Conservation (phyloP, 2,797 vertebrate species). For the Fratercula arctica region DNA sequence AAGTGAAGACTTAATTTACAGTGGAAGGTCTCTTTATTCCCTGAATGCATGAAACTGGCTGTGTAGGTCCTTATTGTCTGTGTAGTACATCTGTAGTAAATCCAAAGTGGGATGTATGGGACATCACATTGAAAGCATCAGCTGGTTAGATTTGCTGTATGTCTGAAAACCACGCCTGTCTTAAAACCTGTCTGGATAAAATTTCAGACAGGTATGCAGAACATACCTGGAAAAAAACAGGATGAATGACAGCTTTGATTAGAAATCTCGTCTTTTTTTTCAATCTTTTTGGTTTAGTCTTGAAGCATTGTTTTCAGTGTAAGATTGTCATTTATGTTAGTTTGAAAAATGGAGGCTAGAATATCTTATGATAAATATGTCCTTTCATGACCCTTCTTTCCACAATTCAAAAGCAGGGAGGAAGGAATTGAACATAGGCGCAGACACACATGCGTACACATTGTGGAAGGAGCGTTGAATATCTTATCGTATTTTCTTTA, state of each 20-base stretch:
- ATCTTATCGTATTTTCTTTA: not conserved
- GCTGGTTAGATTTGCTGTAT: not conserved
- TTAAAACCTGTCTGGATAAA: not conserved
- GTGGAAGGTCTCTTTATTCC: not conserved
- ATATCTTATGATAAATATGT: not conserved
- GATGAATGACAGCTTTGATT: not conserved
- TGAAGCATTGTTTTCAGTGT: not conserved
- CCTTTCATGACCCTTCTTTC: not conserved
- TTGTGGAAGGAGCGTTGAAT: not conserved
- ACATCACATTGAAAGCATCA: not conserved
- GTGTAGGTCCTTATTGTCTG: not conserved
- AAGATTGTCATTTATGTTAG: not conserved
- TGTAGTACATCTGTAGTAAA: not conserved
- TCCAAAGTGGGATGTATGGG: not conserved
- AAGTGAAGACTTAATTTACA: not conserved
- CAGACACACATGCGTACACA: not conserved
- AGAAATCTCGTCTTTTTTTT: not conserved
- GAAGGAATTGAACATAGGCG: not conserved
- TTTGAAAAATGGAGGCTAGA: not conserved
- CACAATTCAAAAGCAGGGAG: not conserved
- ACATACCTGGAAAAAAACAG: rapidly evolving
- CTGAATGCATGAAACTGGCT: not conserved
- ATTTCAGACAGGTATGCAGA: not conserved
- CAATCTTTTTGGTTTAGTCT: not conserved
- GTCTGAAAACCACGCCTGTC: not conserved